Base-by-base conservation (phyloP, 2,888 invertebrate genomes). In the Malachius bipustulatus region DNA sequence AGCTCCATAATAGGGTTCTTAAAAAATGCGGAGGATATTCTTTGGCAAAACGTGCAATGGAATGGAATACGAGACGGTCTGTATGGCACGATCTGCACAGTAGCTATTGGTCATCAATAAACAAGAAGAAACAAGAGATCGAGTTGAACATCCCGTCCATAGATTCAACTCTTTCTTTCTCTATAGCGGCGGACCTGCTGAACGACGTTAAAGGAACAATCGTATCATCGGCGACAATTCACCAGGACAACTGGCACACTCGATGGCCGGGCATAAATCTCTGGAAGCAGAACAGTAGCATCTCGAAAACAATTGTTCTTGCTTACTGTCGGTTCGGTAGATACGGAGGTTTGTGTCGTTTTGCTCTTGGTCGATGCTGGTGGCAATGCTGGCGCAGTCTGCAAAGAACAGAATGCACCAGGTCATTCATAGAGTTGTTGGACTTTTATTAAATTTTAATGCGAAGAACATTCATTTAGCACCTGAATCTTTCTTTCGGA, bases 281-380 rank as follows among this genome's bases (percentile, higher is more conserved):
- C n/a, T n/a, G 54, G 50, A 45, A 48, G 49, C 50, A 19, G 57
- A 59, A 60, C 60, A 55, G 60, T 60, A 60, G 60, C 59, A 58
- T 59, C 59, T 48, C 49, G 55, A 57, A 56, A 59, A 60, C 60
- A 60, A 60, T 60, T 60, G 60, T 60, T 59, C 58, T 57, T 56
- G 57, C 55, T 57, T 59, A 56, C 54, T 55, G 58, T 59, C 59
- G 55, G 56, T 59, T 57, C 56, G 51, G 55, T 57, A 56, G 53
- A 55, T 55, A 56, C 55, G 55, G 55, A n/a, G 56, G 51, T 50
- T 46, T 47, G 45, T 44, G 47, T 48, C 46, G 45, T 54, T 54
- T 48, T 51, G 46, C 39, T 15, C 31, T 29, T 26, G 46, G 41
- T 40, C 49, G 46, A 48, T 49, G 50, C 46, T 50, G 51, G 49